Conservation (phyloP, 1,140 invertebrate genomes). For the Lycorma delicatula region DNA sequence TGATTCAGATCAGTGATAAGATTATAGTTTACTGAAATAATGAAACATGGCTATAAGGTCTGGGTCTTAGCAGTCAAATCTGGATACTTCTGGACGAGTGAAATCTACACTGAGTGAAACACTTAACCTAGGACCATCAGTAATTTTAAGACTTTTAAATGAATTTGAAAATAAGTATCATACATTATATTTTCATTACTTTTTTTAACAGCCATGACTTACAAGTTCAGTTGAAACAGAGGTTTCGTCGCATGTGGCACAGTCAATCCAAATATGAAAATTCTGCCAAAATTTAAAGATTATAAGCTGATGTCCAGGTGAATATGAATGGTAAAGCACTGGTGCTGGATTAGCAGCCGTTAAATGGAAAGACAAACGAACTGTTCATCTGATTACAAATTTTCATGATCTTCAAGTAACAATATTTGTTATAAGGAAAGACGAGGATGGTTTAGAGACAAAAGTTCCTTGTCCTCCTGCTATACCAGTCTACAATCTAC, state of each 20-base stretch:
- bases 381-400: constrained; percentile 14
- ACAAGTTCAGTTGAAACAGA: too few species aligned
- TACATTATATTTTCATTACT: constrained; percentile 24
- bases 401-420: too few species aligned
- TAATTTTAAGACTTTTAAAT: constrained; percentile 16
- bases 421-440: too few species aligned
- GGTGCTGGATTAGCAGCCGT: constrained; percentile 5
- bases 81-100: too few species aligned
- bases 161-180: constrained; percentile 17
- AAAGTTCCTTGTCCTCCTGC: too few species aligned
- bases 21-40: constrained; percentile 23
- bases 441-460: too few species aligned
- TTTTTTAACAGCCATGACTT: constrained; percentile 24
- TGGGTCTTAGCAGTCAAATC: too few species aligned
- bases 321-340: too few species aligned
- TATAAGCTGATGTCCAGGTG: constrained; percentile 23
- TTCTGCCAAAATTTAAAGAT: constrained; percentile 21
- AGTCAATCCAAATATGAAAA: constrained; percentile 17
- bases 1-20: constrained; percentile 26
- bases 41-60: constrained; percentile 27
- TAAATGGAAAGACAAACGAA: constrained; percentile 11
- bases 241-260: constrained; percentile 27
- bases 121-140: constrained; percentile 21
- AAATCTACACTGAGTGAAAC: background rate
- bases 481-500: too few species aligned